Percentiles rank a stretch among this genome's conserved stretches.
Evolutionary conservation across 2,888 invertebrate species (phyloP).

Genomic region (Venusia cambrica): DNA sequence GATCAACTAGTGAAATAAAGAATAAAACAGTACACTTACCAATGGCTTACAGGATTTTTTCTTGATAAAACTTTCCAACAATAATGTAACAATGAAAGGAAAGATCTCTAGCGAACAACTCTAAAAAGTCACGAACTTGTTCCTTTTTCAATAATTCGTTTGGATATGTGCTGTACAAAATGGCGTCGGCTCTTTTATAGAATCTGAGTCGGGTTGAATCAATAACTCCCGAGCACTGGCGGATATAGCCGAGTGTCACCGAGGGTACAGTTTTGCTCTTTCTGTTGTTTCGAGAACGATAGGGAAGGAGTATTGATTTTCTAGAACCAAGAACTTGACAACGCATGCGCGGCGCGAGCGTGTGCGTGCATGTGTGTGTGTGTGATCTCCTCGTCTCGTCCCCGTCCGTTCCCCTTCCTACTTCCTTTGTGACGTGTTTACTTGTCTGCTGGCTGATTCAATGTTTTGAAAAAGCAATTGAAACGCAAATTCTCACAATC

Average conservation of each 20-base stretch:
- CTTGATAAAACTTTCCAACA: conserved; percentile 19
- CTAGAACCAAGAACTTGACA: too few relatives aligned
- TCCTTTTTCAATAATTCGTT: conserved; percentile 31
- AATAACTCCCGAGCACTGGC: conserved; percentile 26
- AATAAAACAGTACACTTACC: conserved; percentile 21
- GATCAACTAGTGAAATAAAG: too few relatives aligned
- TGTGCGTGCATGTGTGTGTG: conserved; percentile 16
- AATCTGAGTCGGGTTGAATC: conserved; percentile 23
- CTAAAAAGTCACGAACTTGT: conserved; percentile 29
- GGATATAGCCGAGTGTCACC: conserved; percentile 19
- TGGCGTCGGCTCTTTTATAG: conserved; percentile 26
- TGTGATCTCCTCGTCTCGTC: too few relatives aligned
- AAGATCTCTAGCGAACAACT: conserved; percentile 26
- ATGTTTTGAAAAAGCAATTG: too few relatives aligned
- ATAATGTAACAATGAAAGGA: conserved; percentile 23
- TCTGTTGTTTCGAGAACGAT: conserved; percentile 7
- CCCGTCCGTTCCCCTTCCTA: too few relatives aligned
- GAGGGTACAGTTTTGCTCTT: conserved; percentile 16
- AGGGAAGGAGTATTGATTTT: conserved; percentile 19
- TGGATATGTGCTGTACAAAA: conserved; percentile 28
- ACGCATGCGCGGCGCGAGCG: too few relatives aligned
- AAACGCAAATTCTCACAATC: too few relatives aligned
- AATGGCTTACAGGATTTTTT: conserved; percentile 28
- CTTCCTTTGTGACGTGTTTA: conserved; percentile 24
- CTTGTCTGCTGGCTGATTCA: neutral